Conservation (phyloP, 35 echinoderm and acorn worm genomes). For the Hemicentrotus pulcherrimus region DNA sequence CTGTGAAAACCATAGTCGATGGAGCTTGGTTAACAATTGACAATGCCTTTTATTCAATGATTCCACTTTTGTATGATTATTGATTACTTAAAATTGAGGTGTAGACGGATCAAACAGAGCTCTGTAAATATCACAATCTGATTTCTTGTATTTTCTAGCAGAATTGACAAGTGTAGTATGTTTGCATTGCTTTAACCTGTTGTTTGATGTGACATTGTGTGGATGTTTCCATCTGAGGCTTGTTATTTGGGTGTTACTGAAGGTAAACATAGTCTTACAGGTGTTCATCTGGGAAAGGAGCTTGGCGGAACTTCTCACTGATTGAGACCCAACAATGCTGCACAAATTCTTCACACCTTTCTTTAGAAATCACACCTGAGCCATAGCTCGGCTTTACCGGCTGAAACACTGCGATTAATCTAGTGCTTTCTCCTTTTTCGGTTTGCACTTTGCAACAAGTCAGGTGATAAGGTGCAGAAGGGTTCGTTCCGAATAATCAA, state of each 20-base stretch:
- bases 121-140: neutral
- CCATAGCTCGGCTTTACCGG: neutral
- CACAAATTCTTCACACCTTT: slow-evolving; percentile 43
- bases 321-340: slow-evolving; percentile 46
- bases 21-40: neutral
- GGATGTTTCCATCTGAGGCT: slow-evolving; percentile 1
- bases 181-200: neutral
- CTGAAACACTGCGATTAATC: slow-evolving; percentile 6
- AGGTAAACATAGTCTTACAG: slow-evolving; percentile 51
- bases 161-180: neutral
- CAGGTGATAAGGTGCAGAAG: neutral
- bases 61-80: neutral
- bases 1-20: neutral
- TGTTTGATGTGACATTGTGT: slow-evolving; percentile 10
- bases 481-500: neutral
- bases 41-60: neutral
- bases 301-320: slow-evolving; percentile 7
- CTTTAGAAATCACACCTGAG: slow-evolving; percentile 41
- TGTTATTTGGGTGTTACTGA: neutral
- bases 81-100: neutral
- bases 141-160: neutral
- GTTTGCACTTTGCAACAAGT: slow-evolving; percentile 32
- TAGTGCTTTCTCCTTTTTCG: neutral
- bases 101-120: neutral
- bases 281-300: slow-evolving; percentile 51